These are phyloP conservation scores for Camponotus vicinus DNA, from an alignment of 1,140 invertebrate species.

Conservation along the genomic window DNA sequence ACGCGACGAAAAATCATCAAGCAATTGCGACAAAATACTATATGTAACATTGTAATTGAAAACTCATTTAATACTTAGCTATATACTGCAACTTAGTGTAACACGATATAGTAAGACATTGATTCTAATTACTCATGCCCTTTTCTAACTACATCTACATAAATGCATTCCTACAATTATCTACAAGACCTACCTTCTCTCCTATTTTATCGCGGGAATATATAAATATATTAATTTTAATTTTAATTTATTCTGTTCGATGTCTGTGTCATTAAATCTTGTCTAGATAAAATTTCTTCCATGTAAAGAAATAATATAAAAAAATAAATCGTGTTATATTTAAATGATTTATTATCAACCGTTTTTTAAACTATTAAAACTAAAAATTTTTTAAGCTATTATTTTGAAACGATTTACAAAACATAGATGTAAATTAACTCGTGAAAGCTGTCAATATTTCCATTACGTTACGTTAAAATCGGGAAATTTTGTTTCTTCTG, in stretches of 20 bases:
- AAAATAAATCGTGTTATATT: background rate
- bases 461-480: background rate
- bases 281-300: background rate
- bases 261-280: background rate
- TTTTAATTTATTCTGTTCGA: constrained; percentile 13
- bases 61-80: constrained; percentile 22
- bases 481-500: background rate
- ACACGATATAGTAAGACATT: constrained; percentile 18
- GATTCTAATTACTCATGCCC: constrained; percentile 7
- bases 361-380: background rate
- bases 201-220: background rate
- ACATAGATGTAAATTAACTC: background rate
- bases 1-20: constrained; percentile 48
- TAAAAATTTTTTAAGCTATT: background rate
- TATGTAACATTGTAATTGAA: background rate
- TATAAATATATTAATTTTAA: constrained; percentile 3
- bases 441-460: background rate
- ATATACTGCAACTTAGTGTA: constrained; percentile 19
- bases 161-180: constrained; percentile 7
- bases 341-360: background rate
- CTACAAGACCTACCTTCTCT: background rate
- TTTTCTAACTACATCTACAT: background rate
- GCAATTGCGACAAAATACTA: constrained; percentile 4
- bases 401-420: constrained; percentile 1
- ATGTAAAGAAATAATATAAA: background rate